phyloP scores from a whole-genome alignment of 2,797 vertebrate genomes.

The Periparus ater region DNA sequence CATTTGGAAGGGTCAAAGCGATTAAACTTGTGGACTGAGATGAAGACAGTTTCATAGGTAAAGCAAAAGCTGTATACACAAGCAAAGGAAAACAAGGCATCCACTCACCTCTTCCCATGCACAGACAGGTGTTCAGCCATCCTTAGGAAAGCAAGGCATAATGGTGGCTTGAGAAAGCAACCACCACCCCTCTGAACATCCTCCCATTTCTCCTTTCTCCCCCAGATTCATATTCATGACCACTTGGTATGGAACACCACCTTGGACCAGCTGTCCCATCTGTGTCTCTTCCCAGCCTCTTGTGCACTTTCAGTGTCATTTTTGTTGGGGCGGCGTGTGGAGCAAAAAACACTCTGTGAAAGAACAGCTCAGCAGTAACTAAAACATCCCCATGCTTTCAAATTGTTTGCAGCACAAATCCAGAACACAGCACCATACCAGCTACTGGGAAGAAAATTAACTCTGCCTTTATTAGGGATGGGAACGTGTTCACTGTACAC shows the following conservation, averaged over 20 bases:
- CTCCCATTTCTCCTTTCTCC: neutral
- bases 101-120: neutral
- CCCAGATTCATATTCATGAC: neutral
- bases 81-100: neutral
- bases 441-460: neutral
- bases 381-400: neutral
- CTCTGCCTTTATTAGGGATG: neutral
- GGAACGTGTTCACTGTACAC: neutral
- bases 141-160: neutral
- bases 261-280: neutral
- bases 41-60: neutral
- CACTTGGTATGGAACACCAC: neutral
- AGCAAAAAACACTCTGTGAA: neutral
- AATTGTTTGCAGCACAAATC: neutral
- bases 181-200: neutral
- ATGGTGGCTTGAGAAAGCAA: neutral
- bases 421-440: neutral
- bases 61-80: neutral
- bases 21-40: neutral
- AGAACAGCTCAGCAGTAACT: neutral
- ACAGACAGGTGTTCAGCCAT: neutral
- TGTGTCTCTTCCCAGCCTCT: neutral
- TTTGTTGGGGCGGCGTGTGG: rapidly evolving
- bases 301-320: neutral
- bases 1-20: rapidly evolving